Evolutionary conservation across 2,888 invertebrate species (phyloP).

Genomic region (Chouioia cunea): DNA sequence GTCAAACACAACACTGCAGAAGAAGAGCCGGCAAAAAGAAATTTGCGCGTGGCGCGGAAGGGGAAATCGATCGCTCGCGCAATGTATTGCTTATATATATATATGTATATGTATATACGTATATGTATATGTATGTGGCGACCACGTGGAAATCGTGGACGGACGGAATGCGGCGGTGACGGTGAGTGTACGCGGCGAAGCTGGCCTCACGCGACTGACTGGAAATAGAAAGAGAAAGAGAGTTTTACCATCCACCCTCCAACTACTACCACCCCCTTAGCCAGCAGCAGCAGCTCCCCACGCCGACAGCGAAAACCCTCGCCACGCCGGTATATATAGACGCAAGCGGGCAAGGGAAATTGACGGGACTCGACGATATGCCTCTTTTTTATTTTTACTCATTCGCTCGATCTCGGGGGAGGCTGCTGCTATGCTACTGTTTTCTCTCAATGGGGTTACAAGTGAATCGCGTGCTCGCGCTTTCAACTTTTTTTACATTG

Average conservation of each 20-base stretch:
- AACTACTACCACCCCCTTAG: constrained; percentile 26
- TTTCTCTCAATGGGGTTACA: neutral
- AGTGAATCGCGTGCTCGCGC: neutral
- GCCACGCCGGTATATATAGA: neutral
- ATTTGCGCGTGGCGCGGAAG: too few species aligned
- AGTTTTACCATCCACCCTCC: constrained; percentile 27
- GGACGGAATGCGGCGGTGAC: constrained; percentile 14
- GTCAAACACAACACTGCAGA: neutral
- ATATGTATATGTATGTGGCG: constrained; percentile 14
- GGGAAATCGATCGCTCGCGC: too few species aligned
- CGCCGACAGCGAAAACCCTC: neutral
- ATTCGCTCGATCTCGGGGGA: neutral
- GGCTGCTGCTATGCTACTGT: neutral
- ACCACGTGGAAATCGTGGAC: constrained; percentile 31
- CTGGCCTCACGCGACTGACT: constrained; percentile 45
- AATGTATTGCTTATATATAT: neutral
- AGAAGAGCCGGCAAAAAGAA: neutral
- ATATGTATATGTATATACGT: constrained; percentile 7
- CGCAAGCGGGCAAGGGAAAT: neutral
- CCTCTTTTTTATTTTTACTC: neutral
- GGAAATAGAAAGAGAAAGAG: constrained; percentile 25
- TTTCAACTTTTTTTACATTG: too few species aligned
- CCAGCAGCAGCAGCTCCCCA: constrained; percentile 2
- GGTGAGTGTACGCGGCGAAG: constrained; percentile 28
- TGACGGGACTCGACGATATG: neutral